Percentiles rank a stretch among this genome's conserved stretches.
phyloP scores from a whole-genome alignment of 2,888 invertebrate genomes.

The Drosophila rubida region DNA sequence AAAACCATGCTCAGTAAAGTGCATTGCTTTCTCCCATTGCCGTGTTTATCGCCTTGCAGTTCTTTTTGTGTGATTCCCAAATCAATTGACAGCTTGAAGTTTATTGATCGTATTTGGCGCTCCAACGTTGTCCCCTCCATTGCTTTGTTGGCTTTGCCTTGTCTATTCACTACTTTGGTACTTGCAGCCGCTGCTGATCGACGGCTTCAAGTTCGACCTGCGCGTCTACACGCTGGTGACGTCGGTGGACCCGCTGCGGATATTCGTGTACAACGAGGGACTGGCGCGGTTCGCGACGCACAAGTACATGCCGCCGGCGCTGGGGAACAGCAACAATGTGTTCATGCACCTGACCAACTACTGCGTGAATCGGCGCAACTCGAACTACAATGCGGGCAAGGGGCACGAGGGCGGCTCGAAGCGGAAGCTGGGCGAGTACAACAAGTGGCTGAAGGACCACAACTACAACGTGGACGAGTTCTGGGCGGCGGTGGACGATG shows the following conservation, averaged over 20 bases:
- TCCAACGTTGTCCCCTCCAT: too few species aligned
- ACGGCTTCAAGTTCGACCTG: conserved; percentile 96
- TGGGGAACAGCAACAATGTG: conserved; percentile 92
- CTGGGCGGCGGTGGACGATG: conserved; percentile 94
- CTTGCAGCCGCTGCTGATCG: conserved; percentile 91
- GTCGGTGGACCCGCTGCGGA: conserved; percentile 94
- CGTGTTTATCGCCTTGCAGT: too few species aligned
- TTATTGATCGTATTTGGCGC: too few species aligned
- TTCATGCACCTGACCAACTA: conserved; percentile 98
- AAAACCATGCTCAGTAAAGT: too few species aligned
- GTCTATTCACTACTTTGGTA: conserved; percentile 31
- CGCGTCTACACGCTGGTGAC: conserved; percentile 94
- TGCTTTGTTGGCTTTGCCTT: background rate
- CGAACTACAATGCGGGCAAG: conserved; percentile 92
- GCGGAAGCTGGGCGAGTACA: conserved; percentile 92
- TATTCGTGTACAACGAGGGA: conserved; percentile 96
- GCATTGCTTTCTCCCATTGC: too few species aligned
- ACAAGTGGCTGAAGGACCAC: conserved; percentile 89
- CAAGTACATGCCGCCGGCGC: conserved; percentile 92
- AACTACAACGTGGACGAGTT: conserved; percentile 90
- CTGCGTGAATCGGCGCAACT: conserved; percentile 95
- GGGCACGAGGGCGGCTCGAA: conserved; percentile 93
- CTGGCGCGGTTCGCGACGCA: conserved; percentile 94
- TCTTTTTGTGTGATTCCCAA: too few species aligned
- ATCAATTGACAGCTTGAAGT: too few species aligned